Evolutionary conservation across 2,113 vertebrate genomes (phyloP), one percentile per base, ranked within the genome.

Genomic region (Strix uralensis): DNA sequence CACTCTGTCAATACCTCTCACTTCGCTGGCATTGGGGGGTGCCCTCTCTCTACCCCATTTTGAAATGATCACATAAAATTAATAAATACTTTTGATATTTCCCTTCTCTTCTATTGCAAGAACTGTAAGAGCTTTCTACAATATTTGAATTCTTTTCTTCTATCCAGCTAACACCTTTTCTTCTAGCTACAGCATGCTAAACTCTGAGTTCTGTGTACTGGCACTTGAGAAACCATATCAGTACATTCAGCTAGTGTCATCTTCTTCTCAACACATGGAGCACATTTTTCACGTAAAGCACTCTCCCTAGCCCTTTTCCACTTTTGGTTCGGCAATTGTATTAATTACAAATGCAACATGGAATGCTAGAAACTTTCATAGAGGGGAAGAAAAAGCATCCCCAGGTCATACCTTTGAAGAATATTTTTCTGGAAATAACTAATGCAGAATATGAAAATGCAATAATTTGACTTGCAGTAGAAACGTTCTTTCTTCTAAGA

Each of bases 401-500:
- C 9, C n/a, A 59, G 59, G 69, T 88, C 92, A 96, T 96, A 95
- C 81, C 69, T 97, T 88, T 94, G 67, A 96, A 95, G 79, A 97
- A 57, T 88, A 91, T 94, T 96, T 96, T 96, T 98, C 89, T 86
- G 65, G 70, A 96, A 97, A 96, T 79, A 94, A 95, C 46, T 93
- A 95, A 92, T 70, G 40, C 52, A 96, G 89, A 98, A 95, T 97
- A 97, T 88, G 88, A 98, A 98, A 98, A 98, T 96, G 62, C 42
- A 96, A 95, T 97, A 95, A 98, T 98, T 98, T 97, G 92, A 95
- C 97, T 97, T 97, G 69, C 89, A 95, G 95, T 83, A 82, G 81
- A 98, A 97, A 96, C 89, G 92, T 96, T 98, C 92, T 92, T 98
- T 97, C 96, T 97, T 96, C 95, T 97, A 97, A 97, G 81, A 95